Base-by-base conservation (phyloP, 2,113 vertebrate genomes). In the Pseudorectes ferrugineus region DNA sequence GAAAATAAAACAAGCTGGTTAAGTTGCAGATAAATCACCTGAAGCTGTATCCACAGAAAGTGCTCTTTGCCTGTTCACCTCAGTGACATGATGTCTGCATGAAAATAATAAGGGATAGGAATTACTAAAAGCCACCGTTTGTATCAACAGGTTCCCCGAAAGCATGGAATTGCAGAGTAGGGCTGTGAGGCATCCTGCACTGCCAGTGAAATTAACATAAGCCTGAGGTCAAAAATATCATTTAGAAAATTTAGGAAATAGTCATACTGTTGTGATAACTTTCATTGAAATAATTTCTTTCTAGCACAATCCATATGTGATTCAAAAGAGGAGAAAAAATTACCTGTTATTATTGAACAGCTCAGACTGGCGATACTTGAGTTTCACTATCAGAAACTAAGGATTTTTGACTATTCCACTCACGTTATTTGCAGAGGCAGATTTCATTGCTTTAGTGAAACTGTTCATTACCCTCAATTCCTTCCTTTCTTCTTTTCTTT, bases 121-220 rank as follows among this genome's bases (percentile, higher is more conserved):
- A 77, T 10, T 43, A 77, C 12, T 10, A 9, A 52, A 77, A 70
- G 38, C 4, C 8, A 73, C 29, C 2, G 0, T 14, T 72, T 25
- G 12, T 29, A 65, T 13, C 18, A 18, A 42, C 2, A 67, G 31
- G 5, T 63, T 5, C 4, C 25, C 26, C 2, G 20, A 14, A 31
- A 71, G 65, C 1, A 36, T 1, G 1, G 1, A 54, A 54, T 8
- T 16, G 6, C 6, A 61, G 18, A 7, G 18, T 11, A 42, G 33
- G 35, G 42, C 29, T 73, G 29, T 4, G 8, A 16, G 3, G 9
- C 10, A 59, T 51, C 12, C 43, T 33, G 28, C 42, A 15, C 4
- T 0, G 4, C 12, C 52, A 28, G 2, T 3, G 5, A 75, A 83
- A 40, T 33, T 61, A 67, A 26, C 5, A 12, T 8, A 18, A 25